Evolutionary conservation across 2,113 vertebrate genomes (phyloP).

Genomic region (Atlantisia rogersi): DNA sequence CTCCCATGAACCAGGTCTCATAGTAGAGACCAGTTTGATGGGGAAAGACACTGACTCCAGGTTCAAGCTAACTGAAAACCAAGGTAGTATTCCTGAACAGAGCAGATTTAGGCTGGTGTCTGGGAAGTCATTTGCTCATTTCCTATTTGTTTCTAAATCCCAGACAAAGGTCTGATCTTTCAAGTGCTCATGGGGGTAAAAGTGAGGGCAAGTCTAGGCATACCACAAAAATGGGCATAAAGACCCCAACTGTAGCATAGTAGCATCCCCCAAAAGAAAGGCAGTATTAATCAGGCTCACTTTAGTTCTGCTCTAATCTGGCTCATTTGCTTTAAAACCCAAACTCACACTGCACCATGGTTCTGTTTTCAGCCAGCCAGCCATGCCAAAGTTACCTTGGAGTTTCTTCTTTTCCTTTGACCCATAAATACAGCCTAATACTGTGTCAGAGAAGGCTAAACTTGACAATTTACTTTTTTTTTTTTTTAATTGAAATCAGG

Average conservation of each 20-base stretch:
- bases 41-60: neutral
- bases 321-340: neutral
- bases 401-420: neutral
- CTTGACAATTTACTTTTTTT: no score
- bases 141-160: neutral
- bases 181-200: neutral
- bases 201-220: neutral
- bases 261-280: neutral
- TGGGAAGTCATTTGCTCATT: neutral
- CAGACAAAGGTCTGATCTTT: neutral
- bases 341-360: neutral
- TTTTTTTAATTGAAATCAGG: neutral
- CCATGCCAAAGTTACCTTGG: neutral
- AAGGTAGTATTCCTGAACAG: neutral
- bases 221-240: neutral
- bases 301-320: neutral
- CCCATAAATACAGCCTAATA: neutral
- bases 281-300: neutral
- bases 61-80: neutral
- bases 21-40: neutral
- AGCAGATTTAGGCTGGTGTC: neutral
- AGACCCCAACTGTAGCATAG: fast-evolving
- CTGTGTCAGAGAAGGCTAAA: neutral
- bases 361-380: neutral
- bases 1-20: neutral